phyloP scores from a whole-genome alignment of 2,888 invertebrate species.

The Merodon equestris region DNA sequence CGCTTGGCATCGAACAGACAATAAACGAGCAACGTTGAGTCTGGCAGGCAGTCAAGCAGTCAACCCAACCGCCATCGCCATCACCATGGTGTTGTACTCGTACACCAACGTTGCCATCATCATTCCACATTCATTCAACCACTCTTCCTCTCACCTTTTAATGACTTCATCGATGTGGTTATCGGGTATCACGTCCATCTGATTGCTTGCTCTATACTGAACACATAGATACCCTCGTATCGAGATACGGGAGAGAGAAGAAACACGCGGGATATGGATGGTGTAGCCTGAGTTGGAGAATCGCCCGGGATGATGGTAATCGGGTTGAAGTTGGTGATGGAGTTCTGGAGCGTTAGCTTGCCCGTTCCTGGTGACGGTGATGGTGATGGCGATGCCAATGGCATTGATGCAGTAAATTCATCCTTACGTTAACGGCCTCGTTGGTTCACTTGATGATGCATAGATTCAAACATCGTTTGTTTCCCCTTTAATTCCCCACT shows the following conservation, averaged over 20 bases:
- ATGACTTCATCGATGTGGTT: conserved; percentile 69
- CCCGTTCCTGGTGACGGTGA: conserved; percentile 8
- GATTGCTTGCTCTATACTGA: conserved; percentile 39
- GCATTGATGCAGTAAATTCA: conserved; percentile 67
- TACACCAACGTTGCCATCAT: conserved; percentile 22
- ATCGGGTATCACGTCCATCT: conserved; percentile 68
- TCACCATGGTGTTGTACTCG: no score
- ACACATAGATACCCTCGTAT: conserved; percentile 3
- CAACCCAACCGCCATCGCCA: conserved; percentile 18
- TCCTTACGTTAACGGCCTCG: conserved; percentile 58
- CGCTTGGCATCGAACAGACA: conserved; percentile 1
- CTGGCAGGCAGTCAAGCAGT: no score
- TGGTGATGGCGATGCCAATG: conserved; percentile 62
- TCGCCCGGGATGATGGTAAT: conserved; percentile 44
- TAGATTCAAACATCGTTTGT: conserved; percentile 38
- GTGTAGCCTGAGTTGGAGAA: no score
- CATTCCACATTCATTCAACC: conserved; percentile 29
- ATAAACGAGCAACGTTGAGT: conserved; percentile 20
- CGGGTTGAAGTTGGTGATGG: conserved; percentile 44
- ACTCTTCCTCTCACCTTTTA: conserved; percentile 59
- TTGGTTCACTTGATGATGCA: conserved; percentile 51
- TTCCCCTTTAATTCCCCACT: neutral
- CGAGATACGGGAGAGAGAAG: neutral
- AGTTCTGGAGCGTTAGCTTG: conserved; percentile 19
- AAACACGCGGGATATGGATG: conserved; percentile 25